Evolutionary conservation across 2,113 vertebrate genomes (phyloP).

Genomic region (Sciurus niger): DNA sequence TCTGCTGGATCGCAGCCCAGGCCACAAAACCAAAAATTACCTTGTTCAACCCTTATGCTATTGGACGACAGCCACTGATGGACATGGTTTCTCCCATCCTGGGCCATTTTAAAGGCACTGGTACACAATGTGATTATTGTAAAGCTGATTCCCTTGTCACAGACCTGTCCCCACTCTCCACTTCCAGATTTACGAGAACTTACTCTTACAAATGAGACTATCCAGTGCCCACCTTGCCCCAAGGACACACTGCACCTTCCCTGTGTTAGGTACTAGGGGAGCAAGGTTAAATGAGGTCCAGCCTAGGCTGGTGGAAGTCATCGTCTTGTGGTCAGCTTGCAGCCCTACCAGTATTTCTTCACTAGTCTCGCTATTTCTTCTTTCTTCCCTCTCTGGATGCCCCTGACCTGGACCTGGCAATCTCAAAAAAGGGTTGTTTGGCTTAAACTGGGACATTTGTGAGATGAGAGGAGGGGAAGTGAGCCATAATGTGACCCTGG

Average conservation of each 20-base stretch:
- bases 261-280: neutral
- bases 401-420: neutral
- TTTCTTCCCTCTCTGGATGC: neutral
- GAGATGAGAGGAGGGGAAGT: neutral
- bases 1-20: neutral
- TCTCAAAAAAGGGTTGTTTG: neutral
- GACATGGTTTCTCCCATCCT: neutral
- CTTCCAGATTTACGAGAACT: neutral
- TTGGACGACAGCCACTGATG: neutral
- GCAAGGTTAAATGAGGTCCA: neutral
- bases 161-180: neutral
- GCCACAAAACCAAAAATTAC: neutral
- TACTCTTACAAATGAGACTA: slow-evolving; percentile 12
- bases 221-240: neutral
- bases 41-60: neutral
- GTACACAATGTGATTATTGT: rapidly evolving
- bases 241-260: neutral
- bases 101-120: neutral
- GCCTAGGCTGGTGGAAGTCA: neutral
- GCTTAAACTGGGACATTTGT: neutral
- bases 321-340: neutral
- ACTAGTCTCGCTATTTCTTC: neutral
- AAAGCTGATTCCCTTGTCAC: neutral
- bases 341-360: neutral
- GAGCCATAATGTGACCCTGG: neutral